Base-by-base conservation (phyloP, 2,797 vertebrate genomes). In the Otolemur crassicaudatus region DNA sequence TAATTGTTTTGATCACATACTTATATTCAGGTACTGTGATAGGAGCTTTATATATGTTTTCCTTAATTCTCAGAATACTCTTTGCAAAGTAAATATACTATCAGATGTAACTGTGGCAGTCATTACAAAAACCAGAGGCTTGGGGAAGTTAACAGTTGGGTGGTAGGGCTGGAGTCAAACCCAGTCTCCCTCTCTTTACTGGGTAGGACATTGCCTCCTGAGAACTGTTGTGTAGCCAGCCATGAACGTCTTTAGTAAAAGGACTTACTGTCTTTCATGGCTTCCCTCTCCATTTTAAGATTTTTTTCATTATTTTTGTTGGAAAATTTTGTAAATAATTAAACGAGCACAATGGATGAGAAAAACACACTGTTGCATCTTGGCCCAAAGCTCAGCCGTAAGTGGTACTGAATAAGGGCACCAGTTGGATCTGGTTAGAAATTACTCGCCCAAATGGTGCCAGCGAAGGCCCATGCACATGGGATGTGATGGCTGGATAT, bases 271-370 rank as follows among this genome's bases (percentile, higher is more conserved):
- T 27, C 13, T 92, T 67, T 29, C 7, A 49, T 2, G 7, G 17
- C 34, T 25, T 40, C 20, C 49, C 11, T 65, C 85, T 84, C 40
- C 20, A 43, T 75, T 87, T 87, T 58, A 72, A 37, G 8, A 56
- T 40, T 70, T 88, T 92, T 70, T 11, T 37, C 67, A 31, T 73
- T 49, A 27, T 92, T 29, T 16, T 73, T 85, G 31, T 77, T 93
- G 76, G 56, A 90, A 95, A 84, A 60, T 56, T 75, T 95, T 67
- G 53, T 94, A 84, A 91, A 94, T 96, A 96, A 95, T 87, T 87
- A 88, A 90, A 53, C 65, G 80, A 91, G 17, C 31, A 76, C 29
- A 58, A 23, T 63, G 25, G 56, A 87, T 81, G 84, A 89, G n/a
- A 53, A 88, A 76, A 94, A 73, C 22, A 12, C 2, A 61, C 17